phyloP scores from a whole-genome alignment of 1,140 invertebrate genomes.

The Bombus huntii region DNA sequence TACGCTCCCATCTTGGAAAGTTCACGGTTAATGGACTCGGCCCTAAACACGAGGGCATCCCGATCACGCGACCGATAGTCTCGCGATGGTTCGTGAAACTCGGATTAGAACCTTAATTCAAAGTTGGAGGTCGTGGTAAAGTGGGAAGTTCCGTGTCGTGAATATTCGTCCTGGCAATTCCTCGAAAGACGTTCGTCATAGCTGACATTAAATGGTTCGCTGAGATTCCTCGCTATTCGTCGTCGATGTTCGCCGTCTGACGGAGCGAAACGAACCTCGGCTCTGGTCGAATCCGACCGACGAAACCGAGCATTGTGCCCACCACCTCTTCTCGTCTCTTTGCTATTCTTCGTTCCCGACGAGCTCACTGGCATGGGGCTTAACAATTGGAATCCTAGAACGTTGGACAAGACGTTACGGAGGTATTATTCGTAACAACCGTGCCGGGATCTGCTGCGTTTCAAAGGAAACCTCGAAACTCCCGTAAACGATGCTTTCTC shows the following conservation, averaged over 20 bases:
- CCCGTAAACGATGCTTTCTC: slow-evolving; percentile 5
- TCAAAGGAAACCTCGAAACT: slow-evolving; percentile 4
- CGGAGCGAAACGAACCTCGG: neutral
- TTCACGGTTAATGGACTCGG: slow-evolving; percentile 9
- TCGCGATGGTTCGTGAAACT: slow-evolving; percentile 40
- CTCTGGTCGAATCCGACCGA: slow-evolving; percentile 12
- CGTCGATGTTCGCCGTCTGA: slow-evolving; percentile 10
- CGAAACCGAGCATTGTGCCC: slow-evolving; percentile 26
- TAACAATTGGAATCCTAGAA: slow-evolving; percentile 38
- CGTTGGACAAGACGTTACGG: slow-evolving; percentile 24
- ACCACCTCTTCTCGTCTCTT: slow-evolving; percentile 14
- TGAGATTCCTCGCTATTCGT: slow-evolving; percentile 3
- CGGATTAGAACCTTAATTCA: slow-evolving; percentile 8
- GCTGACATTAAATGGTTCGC: neutral
- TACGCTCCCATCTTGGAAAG: neutral
- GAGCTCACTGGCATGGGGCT: neutral
- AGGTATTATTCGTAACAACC: slow-evolving; percentile 43
- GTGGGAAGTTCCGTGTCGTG: neutral
- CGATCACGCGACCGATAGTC: slow-evolving; percentile 29
- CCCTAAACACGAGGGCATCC: neutral
- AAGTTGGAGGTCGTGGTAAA: neutral
- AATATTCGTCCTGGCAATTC: neutral
- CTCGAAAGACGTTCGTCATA: neutral
- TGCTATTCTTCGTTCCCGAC: slow-evolving; percentile 43
- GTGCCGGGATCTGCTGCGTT: neutral